phyloP scores from a whole-genome alignment of 2,797 vertebrate species.

The Sebastes elongatus region DNA sequence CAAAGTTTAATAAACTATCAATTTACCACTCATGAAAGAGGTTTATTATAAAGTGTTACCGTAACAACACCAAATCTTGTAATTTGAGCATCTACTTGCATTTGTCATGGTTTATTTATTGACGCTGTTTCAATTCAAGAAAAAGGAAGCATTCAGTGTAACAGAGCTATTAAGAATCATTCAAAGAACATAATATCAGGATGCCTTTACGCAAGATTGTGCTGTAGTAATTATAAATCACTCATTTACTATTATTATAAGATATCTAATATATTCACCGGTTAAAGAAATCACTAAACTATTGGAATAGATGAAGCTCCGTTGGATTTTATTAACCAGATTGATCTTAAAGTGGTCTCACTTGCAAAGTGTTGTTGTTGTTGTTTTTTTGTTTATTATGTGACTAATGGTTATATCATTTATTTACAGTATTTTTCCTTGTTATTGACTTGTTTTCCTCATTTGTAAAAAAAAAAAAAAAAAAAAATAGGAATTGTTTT shows the following conservation, averaged over 20 bases:
- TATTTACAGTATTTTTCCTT: background rate
- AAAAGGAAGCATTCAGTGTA: background rate
- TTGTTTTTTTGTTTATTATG: constrained; percentile 24
- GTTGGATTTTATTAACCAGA: constrained; percentile 1
- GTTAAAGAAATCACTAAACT: background rate
- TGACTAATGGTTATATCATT: background rate
- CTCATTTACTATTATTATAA: background rate
- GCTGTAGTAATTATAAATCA: constrained; percentile 14
- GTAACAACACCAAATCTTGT: background rate
- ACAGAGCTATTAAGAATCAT: background rate
- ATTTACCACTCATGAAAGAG: no score
- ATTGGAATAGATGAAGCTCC: constrained; percentile 1
- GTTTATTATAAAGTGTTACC: no score
- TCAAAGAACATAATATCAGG: constrained; percentile 8
- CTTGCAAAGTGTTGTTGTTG: constrained; percentile 15
- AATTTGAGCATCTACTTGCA: constrained; percentile 1
- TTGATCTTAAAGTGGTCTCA: constrained; percentile 35
- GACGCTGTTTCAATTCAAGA: background rate
- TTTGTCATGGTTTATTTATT: constrained; percentile 12
- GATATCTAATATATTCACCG: background rate
- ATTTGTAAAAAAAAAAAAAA: background rate
- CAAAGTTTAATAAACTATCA: no score
- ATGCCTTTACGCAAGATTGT: constrained; percentile 46
- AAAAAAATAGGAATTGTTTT: constrained; percentile 9
- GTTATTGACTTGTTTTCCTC: constrained; percentile 1